phyloP scores from a whole-genome alignment of 2,113 vertebrate genomes.

The Psophia crepitans region DNA sequence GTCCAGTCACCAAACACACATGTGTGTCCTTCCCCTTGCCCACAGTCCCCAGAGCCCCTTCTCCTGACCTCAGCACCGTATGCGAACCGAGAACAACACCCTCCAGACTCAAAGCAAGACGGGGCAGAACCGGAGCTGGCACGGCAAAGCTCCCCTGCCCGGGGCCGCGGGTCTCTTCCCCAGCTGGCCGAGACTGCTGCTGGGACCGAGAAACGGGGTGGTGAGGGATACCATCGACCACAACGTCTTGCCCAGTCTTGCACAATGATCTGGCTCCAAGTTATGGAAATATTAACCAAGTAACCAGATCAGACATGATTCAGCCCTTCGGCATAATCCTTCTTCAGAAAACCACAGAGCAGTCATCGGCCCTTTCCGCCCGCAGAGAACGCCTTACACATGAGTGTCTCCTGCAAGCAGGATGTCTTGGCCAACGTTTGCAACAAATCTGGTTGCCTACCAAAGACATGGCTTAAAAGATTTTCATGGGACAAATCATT shows the following conservation, averaged over 20 bases:
- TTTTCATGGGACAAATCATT: background rate
- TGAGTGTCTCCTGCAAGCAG: constrained; percentile 11
- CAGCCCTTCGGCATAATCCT: constrained; percentile 46
- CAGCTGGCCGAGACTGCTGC: background rate
- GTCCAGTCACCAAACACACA: background rate
- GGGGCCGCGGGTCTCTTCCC: background rate
- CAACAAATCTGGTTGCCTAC: background rate
- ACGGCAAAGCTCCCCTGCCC: background rate
- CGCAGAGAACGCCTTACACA: background rate
- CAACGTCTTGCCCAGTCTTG: constrained; percentile 39
- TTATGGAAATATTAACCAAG: constrained; percentile 51
- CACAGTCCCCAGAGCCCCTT: background rate
- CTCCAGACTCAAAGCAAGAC: background rate
- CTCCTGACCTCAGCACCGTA: background rate
- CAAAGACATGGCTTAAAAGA: background rate
- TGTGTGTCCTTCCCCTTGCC: accelerated
- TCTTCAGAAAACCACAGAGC: constrained; percentile 57
- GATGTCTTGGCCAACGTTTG: background rate
- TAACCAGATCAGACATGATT: constrained; percentile 69
- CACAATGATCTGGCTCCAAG: constrained; percentile 43
- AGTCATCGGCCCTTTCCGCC: background rate
- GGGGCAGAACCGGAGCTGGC: accelerated
- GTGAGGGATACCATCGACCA: constrained; percentile 26
- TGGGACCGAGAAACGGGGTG: background rate
- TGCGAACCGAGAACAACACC: accelerated